Conservation (phyloP, 2,113 vertebrate genomes). For the Uria aalge region DNA sequence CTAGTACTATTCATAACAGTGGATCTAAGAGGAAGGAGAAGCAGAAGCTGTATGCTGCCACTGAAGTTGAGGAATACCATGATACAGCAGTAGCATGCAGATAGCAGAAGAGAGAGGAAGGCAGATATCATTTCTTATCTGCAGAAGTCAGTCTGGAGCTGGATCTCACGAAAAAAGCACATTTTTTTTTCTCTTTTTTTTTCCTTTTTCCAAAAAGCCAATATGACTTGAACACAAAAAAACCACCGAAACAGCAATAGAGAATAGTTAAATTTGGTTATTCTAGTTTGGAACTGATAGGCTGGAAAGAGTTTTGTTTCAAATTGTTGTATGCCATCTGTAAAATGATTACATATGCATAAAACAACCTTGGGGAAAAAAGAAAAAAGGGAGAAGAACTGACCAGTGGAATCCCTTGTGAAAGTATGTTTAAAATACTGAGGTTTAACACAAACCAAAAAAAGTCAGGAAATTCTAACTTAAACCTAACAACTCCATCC, state of each 20-base stretch:
- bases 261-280: not conserved
- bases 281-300: not conserved
- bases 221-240: not conserved
- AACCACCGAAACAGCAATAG: not conserved
- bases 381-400: slow-evolving; percentile 22
- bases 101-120: not conserved
- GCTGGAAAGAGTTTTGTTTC: not conserved
- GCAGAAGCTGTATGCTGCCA: not conserved
- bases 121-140: not conserved
- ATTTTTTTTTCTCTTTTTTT: no score
- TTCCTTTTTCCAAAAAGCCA: not conserved
- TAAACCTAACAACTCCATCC: slow-evolving; percentile 65
- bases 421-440: slow-evolving; percentile 57
- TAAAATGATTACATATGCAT: not conserved
- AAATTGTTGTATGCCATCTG: not conserved
- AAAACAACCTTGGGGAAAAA: slow-evolving; percentile 2
- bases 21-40: not conserved
- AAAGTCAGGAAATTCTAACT: slow-evolving; percentile 63
- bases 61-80: not conserved
- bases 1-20: not conserved
- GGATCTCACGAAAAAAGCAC: not conserved
- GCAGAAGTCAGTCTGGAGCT: not conserved
- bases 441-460: slow-evolving; percentile 51
- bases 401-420: slow-evolving; percentile 34
- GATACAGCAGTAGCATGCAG: not conserved